Evolutionary conservation across 2,797 vertebrate species (phyloP), one percentile per base, ranked within the genome.

Genomic region (Sebastes steindachneri): DNA sequence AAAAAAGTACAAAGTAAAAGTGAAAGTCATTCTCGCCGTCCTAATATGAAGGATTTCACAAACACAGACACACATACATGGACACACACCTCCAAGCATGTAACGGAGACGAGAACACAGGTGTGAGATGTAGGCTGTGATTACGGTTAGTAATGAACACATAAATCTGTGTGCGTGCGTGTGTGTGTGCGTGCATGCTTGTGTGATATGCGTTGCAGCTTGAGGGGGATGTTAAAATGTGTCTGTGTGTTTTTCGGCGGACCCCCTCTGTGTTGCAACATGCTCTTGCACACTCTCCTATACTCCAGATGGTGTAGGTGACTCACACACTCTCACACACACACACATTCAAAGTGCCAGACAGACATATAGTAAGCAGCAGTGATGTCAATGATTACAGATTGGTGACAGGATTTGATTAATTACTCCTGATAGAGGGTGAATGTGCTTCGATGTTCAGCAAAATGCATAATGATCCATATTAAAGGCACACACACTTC

Each of bases 221-320:
- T 71, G 65, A 80, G 81, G 84, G 87, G 82, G 86, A 83, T 85
- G 84, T 86, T 85, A 73, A 31, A 77, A 78, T 73, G 80, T 55
- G 85, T 87, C 60, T 90, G 88, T 92, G 87, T 89, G 86, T 85
- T 89, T 76, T 92, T 89, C 29, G 11, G 75, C 70, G 85, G 77
- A 84, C 88, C 93, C 94, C 94, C 89, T 86, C 89, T 89, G 94
- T 79, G 92, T 86, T 75, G 79, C 94, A 93, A 89, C 91, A 94
- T 95, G 92, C 88, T 90, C 88, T 73, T 77, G 85, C 76, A 78
- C 89, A 93, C 88, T 74, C 84, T 86, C 75, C 86, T 89, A 90
- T 93, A 86, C 89, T 95, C 93, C 95, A 96, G 95, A 96, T 96
- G 96, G 95, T 93, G 90, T 88, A 91, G 93, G 92, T 95, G 93